Conservation (phyloP, 2,113 vertebrate species). For the Merops nubicus region DNA sequence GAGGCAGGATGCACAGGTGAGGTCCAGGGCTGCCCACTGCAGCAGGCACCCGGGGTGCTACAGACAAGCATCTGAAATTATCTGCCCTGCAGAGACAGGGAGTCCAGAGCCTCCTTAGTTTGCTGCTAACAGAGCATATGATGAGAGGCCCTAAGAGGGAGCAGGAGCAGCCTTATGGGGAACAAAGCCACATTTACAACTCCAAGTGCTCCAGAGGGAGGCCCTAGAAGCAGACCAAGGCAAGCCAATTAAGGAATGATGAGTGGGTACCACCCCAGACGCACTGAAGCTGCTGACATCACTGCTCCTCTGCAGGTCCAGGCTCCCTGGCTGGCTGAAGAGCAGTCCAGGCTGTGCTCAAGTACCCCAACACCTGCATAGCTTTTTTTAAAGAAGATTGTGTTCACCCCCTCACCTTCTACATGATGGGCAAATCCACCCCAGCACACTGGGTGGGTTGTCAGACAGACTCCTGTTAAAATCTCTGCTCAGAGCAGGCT, state of each 20-base stretch:
- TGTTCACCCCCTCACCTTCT: neutral
- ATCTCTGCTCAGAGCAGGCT: rapidly evolving
- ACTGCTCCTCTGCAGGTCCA: neutral
- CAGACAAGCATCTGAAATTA: neutral
- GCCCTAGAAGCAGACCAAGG: neutral
- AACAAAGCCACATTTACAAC: neutral
- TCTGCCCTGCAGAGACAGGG: neutral
- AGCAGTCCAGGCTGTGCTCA: neutral
- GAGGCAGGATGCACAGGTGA: neutral
- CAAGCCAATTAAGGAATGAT: neutral
- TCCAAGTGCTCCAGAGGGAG: neutral
- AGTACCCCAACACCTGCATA: neutral
- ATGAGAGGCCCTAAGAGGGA: neutral
- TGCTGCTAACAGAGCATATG: rapidly evolving
- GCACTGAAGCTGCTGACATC: neutral
- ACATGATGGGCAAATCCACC: neutral
- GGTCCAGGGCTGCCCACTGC: neutral
- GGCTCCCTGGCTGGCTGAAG: neutral
- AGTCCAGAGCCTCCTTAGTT: neutral
- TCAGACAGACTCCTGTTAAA: neutral
- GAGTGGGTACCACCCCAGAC: neutral
- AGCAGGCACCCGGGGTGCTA: neutral
- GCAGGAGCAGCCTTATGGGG: neutral
- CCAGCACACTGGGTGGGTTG: neutral
- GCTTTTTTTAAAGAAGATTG: neutral